phyloP scores from a whole-genome alignment of 1,140 invertebrate genomes.

The Bombus waltoni region DNA sequence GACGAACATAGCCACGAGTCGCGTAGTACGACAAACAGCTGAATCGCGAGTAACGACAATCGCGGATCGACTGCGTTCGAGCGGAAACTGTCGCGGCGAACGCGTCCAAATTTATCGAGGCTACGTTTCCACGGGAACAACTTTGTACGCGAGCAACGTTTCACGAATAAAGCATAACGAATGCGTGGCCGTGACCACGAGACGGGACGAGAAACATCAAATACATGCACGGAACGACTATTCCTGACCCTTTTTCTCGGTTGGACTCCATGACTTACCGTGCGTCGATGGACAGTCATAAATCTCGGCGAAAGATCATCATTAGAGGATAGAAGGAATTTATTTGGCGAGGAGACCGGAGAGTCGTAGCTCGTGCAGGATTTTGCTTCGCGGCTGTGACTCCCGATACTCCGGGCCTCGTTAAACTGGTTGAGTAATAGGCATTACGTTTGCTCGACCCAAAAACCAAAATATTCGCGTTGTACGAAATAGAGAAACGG shows the following conservation, averaged over 20 bases:
- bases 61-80: not conserved
- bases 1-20: not conserved
- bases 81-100: conserved; percentile 25
- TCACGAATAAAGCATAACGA: conserved; percentile 68
- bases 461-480: conserved; percentile 9
- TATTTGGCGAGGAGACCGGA: not conserved
- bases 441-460: not conserved
- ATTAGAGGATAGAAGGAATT: conserved; percentile 1
- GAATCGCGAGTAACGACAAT: not conserved
- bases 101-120: conserved; percentile 44
- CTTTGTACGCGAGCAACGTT: conserved; percentile 23
- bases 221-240: not conserved
- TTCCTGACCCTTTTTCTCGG: not conserved
- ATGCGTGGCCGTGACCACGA: conserved; percentile 35
- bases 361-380: not conserved
- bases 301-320: conserved; percentile 23
- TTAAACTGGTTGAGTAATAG: not conserved
- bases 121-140: not conserved
- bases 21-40: not conserved
- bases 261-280: conserved; percentile 31
- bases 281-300: conserved; percentile 35
- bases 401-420: not conserved
- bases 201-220: conserved; percentile 11
- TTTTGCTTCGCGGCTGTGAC: not conserved
- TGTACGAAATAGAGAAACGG: not conserved